These are phyloP conservation scores for Pyrochroa serraticornis DNA, from an alignment of 2,888 invertebrate species.

Conservation along the genomic window DNA sequence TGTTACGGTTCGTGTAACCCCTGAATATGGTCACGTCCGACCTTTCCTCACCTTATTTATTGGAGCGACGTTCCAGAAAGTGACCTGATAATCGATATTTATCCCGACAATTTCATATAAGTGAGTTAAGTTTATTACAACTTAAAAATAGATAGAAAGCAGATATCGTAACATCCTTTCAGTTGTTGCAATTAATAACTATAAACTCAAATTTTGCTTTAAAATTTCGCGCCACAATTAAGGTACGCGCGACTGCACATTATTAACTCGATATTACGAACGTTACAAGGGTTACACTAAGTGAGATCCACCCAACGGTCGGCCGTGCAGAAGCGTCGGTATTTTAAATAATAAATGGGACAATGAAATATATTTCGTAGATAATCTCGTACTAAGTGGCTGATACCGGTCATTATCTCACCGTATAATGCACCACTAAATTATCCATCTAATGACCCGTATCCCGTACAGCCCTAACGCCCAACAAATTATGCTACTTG, in stretches of 20 bases:
- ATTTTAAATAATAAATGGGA: slow-evolving; percentile 26
- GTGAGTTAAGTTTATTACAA: no score
- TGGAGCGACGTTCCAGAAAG: slow-evolving; percentile 9
- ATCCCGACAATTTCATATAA: slow-evolving; percentile 7
- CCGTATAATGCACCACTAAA: slow-evolving; percentile 42
- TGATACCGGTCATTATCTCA: slow-evolving; percentile 43
- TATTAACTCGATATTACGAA: no score
- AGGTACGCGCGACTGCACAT: no score
- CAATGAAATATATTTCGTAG: slow-evolving; percentile 24
- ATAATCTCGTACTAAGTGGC: slow-evolving; percentile 32
- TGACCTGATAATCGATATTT: slow-evolving; percentile 14
- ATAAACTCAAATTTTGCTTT: no score
- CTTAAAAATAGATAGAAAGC: no score
- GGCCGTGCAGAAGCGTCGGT: not conserved
- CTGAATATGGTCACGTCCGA: slow-evolving; percentile 34
- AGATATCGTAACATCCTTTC: no score
- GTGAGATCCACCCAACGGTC: no score
- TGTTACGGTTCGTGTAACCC: slow-evolving; percentile 9
- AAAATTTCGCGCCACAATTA: no score
- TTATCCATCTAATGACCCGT: slow-evolving; percentile 43
- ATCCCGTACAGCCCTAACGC: slow-evolving; percentile 31
- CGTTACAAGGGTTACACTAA: no score
- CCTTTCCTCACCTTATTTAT: slow-evolving; percentile 38
- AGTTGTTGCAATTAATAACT: no score
- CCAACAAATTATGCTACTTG: slow-evolving; percentile 31